Base-by-base conservation (phyloP, 2,797 vertebrate genomes). In the Spinibarbus caldwelli region DNA sequence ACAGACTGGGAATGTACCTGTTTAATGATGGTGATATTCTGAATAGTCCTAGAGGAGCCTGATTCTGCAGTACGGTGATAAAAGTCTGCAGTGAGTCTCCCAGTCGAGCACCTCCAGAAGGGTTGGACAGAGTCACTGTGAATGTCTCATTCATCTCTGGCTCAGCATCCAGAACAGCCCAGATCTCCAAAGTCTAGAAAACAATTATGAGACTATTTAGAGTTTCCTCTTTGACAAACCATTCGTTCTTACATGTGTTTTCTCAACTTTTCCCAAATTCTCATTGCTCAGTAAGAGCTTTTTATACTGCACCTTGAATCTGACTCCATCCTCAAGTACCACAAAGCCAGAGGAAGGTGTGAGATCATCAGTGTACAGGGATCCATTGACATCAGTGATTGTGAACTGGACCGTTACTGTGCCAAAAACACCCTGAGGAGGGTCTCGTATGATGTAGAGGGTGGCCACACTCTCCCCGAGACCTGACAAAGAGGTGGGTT, bases 131-230 rank as follows among this genome's bases (percentile, higher is more conserved):
- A 6, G 92, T 96, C 84, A 98, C 93, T 29, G 95, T 85, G 89
- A 99, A 99, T 78, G 97, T 97, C 89, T 99, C 98, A 76, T 99
- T 98, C 89, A 92, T 93, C 92, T 99, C 98, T 86, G 97, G 96
- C 89, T 99, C 97, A 26, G 97, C 96, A 91, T 99, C 98, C 86
- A 97, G 89, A 76, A 99, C 86, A 29, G 97, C 97, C 90, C 95
- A 94, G 91, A 99, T 97, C 89, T 96, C 96, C 68, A 99, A 90
- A 7, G 95, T 95, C 98, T 99, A 90, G 3, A 82, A 84, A 19
- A 29, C 45, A 68, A 15, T 41, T 4, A n/a, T 43, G 7, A 38
- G n/a, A n/a, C n/a, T n/a, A n/a, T n/a, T n/a, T n/a, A n/a, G n/a
- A n/a, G n/a, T n/a, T n/a, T n/a, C n/a, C n/a, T n/a, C n/a, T n/a